Conservation (phyloP, 2,113 vertebrate genomes). For the Piaya cayana region DNA sequence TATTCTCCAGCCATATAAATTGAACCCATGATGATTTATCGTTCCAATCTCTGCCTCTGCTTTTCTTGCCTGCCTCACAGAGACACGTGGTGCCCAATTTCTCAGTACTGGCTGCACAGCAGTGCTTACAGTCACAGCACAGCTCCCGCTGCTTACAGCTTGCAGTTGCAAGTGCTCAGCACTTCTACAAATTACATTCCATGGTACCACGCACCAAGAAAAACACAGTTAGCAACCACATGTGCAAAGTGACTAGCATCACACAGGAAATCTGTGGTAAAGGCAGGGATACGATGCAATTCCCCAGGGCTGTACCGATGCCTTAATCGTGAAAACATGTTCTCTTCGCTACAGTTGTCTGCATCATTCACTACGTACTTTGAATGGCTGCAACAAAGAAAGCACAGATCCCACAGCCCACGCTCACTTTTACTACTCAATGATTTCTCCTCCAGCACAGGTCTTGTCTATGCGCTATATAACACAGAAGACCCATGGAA, state of each 20-base stretch:
- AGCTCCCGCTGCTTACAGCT: conserved; percentile 5
- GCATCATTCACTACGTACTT: not conserved
- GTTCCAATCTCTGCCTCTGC: not conserved
- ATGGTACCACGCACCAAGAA: not conserved
- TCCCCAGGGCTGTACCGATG: not conserved
- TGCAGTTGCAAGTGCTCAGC: conserved; percentile 8
- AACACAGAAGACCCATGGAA: not conserved
- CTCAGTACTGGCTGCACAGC: not conserved
- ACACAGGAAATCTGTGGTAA: not conserved
- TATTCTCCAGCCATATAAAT: not conserved
- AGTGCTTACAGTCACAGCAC: not conserved
- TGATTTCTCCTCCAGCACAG: not conserved
- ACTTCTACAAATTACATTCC: not conserved
- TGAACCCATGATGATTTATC: not conserved
- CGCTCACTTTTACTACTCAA: rapidly evolving
- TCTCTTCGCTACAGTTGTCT: not conserved
- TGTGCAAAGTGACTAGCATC: not conserved
- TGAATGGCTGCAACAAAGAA: not conserved
- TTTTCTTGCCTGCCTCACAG: not conserved
- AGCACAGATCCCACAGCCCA: not conserved
- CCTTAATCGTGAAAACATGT: conserved; percentile 22
- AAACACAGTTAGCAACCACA: not conserved
- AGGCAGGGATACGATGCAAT: not conserved
- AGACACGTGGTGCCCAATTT: not conserved
- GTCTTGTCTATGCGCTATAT: rapidly evolving